phyloP scores from a whole-genome alignment of 2,888 invertebrate species.

The Stenotaenia linearis region DNA sequence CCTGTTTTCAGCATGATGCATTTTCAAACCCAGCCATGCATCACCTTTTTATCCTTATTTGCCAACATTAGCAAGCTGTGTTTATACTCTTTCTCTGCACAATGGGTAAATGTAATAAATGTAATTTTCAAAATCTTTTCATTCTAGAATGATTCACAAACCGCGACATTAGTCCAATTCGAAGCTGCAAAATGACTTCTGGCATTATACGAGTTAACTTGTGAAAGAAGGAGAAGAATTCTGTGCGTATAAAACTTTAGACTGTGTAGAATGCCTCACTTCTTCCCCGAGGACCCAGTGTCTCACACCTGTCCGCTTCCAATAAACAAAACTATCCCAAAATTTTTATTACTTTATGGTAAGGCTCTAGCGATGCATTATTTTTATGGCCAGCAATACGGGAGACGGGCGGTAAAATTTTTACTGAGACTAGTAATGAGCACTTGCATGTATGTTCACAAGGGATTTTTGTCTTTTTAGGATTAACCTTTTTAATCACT shows the following conservation, averaged over 20 bases:
- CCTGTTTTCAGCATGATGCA: background rate
- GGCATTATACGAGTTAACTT: background rate
- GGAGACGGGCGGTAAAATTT: slow-evolving; percentile 32
- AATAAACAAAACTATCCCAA: slow-evolving; percentile 34
- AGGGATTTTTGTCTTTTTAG: background rate
- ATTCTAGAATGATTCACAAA: background rate
- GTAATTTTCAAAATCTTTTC: background rate
- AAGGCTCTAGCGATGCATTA: slow-evolving; percentile 31
- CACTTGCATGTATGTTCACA: slow-evolving; percentile 17
- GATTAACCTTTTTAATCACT: background rate
- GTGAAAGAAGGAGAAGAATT: background rate
- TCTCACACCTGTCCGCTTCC: slow-evolving; percentile 33
- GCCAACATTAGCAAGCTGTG: background rate
- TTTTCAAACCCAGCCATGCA: background rate
- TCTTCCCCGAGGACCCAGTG: slow-evolving; percentile 16
- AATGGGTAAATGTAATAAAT: background rate
- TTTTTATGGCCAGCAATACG: slow-evolving; percentile 31
- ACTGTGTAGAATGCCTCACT: background rate
- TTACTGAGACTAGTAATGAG: slow-evolving; percentile 32
- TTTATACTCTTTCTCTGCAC: background rate
- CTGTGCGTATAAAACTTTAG: background rate
- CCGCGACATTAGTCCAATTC: background rate
- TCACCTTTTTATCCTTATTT: background rate
- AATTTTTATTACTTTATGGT: slow-evolving; percentile 34
- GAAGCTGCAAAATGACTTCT: background rate